Base-by-base conservation (phyloP, 1,140 invertebrate genomes). In the Aethina tumida region DNA sequence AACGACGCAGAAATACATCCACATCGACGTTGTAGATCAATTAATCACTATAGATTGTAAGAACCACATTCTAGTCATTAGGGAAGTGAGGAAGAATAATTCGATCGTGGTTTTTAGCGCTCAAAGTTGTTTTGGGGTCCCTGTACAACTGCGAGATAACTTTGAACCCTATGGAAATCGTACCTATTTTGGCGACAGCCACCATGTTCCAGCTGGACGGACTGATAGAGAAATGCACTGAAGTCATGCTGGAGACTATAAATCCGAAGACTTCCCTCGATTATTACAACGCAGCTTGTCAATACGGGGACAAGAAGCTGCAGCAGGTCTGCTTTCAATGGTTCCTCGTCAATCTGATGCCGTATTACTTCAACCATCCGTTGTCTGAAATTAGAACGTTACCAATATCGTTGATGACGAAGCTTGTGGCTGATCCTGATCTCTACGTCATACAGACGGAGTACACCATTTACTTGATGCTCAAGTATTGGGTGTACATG, bases 401-500 rank as follows among this genome's bases (percentile, higher is more conserved):
- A 35, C 57, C 60, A 4, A 56, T 70, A 10, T 71, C 79, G 4
- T 53, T 86, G 35, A 81, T 88, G 78, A 62, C 60, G 3, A 66
- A 73, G 16, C 56, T 88, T 25, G 67, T 86, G 3, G 56, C 62
- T 2, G 74, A 76, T 60, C 70, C 74, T 4, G 69, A 81, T 41
- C 63, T 89, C 21, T 77, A 79, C 51, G 81, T 82, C 1, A 75
- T 85, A 62, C 83, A 87, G 59, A 85, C 84, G 3, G 84, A 89
- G 63, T 84, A 83, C 57, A 82, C 82, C 22, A 60, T 87, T 19
- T 88, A 87, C 49, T 74, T 77, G 39, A 62, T 86, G 57, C 56
- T 88, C 9, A 74, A 80, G 30, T 68, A 71, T 17, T 85, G 82
- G 81, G 64, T 75, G 40, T 77, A 70, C 41, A 39, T 77, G 10